phyloP scores from a whole-genome alignment of 2,113 vertebrate genomes.

The Thermophis baileyi region DNA sequence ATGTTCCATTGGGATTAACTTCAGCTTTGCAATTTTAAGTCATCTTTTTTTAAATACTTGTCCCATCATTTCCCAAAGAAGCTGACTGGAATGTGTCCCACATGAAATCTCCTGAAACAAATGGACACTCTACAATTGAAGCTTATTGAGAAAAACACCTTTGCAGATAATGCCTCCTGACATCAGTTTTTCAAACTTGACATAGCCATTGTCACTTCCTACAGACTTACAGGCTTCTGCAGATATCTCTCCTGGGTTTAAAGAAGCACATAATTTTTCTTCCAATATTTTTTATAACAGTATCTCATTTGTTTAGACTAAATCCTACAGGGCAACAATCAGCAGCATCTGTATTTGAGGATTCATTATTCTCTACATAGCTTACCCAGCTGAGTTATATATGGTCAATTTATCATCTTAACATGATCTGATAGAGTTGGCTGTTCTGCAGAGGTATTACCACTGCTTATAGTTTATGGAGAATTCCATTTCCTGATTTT shows the following conservation, averaged over 20 bases:
- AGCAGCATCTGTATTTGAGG: neutral
- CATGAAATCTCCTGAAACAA: neutral
- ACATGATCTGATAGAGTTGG: neutral
- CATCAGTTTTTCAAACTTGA: neutral
- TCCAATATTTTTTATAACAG: neutral
- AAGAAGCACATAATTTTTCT: neutral
- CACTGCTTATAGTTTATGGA: neutral
- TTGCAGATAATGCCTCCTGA: neutral
- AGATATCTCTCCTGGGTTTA: neutral
- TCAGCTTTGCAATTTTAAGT: neutral
- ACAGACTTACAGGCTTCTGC: neutral
- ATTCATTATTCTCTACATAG: conserved; percentile 20
- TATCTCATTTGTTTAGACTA: conserved; percentile 12
- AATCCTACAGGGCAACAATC: neutral
- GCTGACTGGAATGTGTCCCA: neutral
- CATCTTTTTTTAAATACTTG: neutral
- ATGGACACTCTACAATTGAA: neutral
- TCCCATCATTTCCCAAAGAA: neutral
- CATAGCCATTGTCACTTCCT: neutral
- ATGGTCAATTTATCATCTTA: neutral
- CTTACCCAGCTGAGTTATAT: neutral
- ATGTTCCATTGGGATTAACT: neutral
- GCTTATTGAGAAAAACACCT: neutral
- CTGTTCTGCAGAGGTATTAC: neutral
- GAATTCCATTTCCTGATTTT: neutral